Evolutionary conservation across 2,888 invertebrate genomes (phyloP).

Genomic region (Cepaea hortensis): DNA sequence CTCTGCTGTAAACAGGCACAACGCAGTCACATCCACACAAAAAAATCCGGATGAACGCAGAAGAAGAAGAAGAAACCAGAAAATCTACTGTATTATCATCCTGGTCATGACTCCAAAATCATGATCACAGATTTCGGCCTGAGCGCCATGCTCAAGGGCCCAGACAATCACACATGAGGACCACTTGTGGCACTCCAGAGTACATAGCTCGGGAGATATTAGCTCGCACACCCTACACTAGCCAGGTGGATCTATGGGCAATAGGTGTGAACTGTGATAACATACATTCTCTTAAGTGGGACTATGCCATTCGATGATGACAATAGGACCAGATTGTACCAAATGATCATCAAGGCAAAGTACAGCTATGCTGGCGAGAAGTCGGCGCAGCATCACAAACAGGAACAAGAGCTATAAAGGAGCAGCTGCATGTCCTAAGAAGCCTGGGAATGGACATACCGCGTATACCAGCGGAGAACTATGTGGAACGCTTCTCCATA

Average conservation of each 20-base stretch:
- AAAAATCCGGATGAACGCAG: no score
- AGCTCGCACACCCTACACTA: constrained; percentile 78
- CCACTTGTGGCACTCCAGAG: constrained; percentile 79
- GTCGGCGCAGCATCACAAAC: no score
- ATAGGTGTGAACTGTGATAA: constrained; percentile 78
- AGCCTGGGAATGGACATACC: no score
- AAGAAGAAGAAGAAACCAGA: constrained; percentile 76
- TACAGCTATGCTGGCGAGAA: constrained; percentile 77
- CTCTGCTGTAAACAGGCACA: no score
- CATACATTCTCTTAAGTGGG: constrained; percentile 80
- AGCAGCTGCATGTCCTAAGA: no score
- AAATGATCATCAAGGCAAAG: constrained; percentile 78
- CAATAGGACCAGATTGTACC: constrained; percentile 77
- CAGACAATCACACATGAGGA: constrained; percentile 77
- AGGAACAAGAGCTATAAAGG: no score
- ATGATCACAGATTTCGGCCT: constrained; percentile 80
- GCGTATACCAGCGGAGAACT: no score
- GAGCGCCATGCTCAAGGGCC: constrained; percentile 76
- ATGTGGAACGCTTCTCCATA: no score
- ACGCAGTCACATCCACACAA: no score
- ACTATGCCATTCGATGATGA: constrained; percentile 80
- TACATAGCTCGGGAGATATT: constrained; percentile 80
- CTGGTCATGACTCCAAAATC: constrained; percentile 78
- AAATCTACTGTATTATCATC: constrained; percentile 80
- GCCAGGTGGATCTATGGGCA: constrained; percentile 81